Evolutionary conservation across 2,888 invertebrate genomes (phyloP).

Genomic region (Ecdyonurus torrentis): DNA sequence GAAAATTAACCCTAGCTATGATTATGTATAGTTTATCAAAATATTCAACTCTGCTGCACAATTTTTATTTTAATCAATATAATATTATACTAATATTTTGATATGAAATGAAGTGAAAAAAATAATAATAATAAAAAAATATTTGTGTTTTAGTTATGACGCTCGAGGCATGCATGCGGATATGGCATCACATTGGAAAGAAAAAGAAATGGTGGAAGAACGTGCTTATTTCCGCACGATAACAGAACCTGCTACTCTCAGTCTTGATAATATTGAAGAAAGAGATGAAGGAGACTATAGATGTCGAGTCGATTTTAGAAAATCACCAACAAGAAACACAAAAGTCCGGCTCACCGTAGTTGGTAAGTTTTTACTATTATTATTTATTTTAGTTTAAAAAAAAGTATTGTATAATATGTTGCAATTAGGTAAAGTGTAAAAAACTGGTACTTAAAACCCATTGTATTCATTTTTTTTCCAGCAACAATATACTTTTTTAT

Average conservation of each 20-base stretch:
- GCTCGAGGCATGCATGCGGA: slow-evolving; percentile 14
- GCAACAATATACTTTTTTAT: too few species aligned
- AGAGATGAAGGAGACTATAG: slow-evolving; percentile 15
- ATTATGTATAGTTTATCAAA: too few species aligned
- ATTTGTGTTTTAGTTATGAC: slow-evolving; percentile 12
- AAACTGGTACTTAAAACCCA: too few species aligned
- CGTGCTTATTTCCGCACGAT: slow-evolving; percentile 15
- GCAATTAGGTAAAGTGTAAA: too few species aligned
- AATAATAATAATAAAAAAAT: not conserved
- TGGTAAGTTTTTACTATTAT: too few species aligned
- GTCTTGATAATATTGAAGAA: slow-evolving; percentile 14
- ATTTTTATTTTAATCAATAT: too few species aligned
- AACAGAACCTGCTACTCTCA: slow-evolving; percentile 15
- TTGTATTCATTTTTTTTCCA: too few species aligned
- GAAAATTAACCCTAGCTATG: too few species aligned
- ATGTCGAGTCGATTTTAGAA: slow-evolving; percentile 14
- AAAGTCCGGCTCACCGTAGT: slow-evolving; percentile 14
- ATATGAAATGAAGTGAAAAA: not conserved
- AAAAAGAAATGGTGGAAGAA: slow-evolving; percentile 14
- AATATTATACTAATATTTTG: not conserved
- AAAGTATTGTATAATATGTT: too few species aligned
- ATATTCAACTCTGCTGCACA: too few species aligned
- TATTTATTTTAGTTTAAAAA: not conserved
- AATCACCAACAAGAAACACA: slow-evolving; percentile 14
- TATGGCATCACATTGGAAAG: slow-evolving; percentile 15